These are phyloP conservation scores for Beroe forskalii DNA, from an alignment of 37 sponge, comb jelly and placozoan genomes.

Conservation along the genomic window DNA sequence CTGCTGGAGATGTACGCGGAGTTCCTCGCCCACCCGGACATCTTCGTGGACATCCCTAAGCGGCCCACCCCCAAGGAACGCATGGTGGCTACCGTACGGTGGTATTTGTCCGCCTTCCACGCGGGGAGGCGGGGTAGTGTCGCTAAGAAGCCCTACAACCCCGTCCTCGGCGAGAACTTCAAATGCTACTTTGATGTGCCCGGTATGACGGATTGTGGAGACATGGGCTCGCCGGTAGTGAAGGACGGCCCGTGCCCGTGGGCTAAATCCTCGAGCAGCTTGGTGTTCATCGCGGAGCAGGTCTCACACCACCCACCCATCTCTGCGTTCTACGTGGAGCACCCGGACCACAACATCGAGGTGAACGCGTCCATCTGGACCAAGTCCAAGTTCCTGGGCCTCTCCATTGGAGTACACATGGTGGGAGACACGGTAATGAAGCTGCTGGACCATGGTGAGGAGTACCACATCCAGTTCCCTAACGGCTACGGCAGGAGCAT, in stretches of 20 bases:
- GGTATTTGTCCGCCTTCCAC: constrained; percentile 93
- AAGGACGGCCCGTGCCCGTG: constrained; percentile 52
- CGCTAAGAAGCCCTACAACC: constrained; percentile 98
- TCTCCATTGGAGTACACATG: constrained; percentile 89
- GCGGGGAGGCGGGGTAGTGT: constrained; percentile 89
- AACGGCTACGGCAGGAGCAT: constrained; percentile 96
- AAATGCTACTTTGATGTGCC: constrained; percentile 92
- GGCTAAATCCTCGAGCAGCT: constrained; percentile 1
- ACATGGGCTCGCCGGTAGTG: constrained; percentile 44
- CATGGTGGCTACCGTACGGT: constrained; percentile 75
- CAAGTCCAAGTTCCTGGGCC: constrained; percentile 95
- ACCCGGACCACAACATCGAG: constrained; percentile 78
- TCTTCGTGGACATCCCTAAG: constrained; percentile 83
- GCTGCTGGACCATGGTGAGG: constrained; percentile 87
- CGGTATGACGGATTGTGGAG: constrained; percentile 48
- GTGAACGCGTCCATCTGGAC: constrained; percentile 84
- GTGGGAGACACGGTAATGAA: constrained; percentile 79
- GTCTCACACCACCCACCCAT: constrained; percentile 99
- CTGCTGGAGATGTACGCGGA: constrained; percentile 99
- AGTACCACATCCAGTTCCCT: constrained; percentile 81
- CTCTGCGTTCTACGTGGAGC: constrained; percentile 94
- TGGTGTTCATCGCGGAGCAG: constrained; percentile 88
- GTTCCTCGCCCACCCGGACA: constrained; percentile 93
- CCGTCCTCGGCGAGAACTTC: constrained; percentile 94
- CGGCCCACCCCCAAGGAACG: constrained; percentile 74